Percentiles rank a stretch among this genome's conserved stretches.
phyloP scores from a whole-genome alignment of 2,113 vertebrate genomes.

The Callithrix jacchus region DNA sequence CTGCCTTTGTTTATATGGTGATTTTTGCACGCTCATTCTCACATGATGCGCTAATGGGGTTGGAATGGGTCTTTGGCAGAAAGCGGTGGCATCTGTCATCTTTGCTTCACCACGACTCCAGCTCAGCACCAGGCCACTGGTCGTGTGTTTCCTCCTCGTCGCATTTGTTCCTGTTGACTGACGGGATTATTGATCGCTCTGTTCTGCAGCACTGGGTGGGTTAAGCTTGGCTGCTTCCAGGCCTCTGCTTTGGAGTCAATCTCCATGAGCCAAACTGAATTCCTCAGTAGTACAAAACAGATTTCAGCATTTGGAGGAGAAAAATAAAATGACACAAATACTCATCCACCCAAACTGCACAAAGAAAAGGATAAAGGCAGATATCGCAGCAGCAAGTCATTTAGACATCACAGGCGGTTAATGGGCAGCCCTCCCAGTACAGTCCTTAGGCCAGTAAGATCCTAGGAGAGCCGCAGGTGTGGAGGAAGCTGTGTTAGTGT shows the following conservation, averaged over 20 bases:
- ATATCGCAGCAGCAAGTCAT: background rate
- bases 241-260: background rate
- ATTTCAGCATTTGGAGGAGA: background rate
- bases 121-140: background rate
- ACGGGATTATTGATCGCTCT: background rate
- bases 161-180: background rate
- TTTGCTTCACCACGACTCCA: constrained; percentile 37
- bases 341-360: background rate
- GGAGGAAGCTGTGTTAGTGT: background rate
- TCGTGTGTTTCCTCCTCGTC: background rate
- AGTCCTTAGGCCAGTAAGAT: background rate
- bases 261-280: background rate
- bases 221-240: background rate
- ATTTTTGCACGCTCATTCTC: background rate
- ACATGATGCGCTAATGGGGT: constrained; percentile 3
- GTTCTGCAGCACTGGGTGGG: background rate
- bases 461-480: background rate
- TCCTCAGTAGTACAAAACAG: background rate
- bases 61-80: constrained; percentile 56
- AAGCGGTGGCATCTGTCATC: constrained; percentile 55
- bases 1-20: constrained; percentile 18
- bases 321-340: background rate
- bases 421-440: background rate
- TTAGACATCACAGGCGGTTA: background rate
- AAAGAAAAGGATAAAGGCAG: background rate